Evolutionary conservation across 2,113 vertebrate genomes (phyloP).

Genomic region (Microcebus murinus): DNA sequence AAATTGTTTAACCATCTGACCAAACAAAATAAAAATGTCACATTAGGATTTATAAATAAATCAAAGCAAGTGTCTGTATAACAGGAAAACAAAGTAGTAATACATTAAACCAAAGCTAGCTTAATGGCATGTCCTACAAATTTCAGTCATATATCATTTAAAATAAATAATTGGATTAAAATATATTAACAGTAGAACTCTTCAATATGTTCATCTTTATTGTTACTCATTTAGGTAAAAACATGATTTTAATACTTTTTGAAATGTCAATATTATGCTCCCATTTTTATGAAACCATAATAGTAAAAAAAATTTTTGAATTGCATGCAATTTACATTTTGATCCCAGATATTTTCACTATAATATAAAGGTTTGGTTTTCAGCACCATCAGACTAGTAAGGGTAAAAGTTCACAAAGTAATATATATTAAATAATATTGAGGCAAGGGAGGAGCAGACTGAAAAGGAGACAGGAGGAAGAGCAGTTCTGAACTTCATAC

Average conservation of each 20-base stretch:
- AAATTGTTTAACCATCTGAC: conserved; percentile 84
- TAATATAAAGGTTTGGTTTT: background rate
- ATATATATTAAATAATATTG: background rate
- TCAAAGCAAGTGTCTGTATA: conserved; percentile 81
- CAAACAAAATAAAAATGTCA: conserved; percentile 83
- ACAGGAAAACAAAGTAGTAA: conserved; percentile 89
- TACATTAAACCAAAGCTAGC: conserved; percentile 85
- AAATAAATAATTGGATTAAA: background rate
- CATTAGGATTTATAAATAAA: conserved; percentile 84
- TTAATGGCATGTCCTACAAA: conserved; percentile 66
- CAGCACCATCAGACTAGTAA: background rate
- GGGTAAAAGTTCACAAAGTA: background rate
- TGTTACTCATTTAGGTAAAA: background rate
- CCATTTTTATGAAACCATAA: background rate
- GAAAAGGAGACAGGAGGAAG: background rate
- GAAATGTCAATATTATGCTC: background rate
- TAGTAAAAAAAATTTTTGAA: background rate
- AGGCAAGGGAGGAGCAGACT: background rate
- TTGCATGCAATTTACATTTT: background rate
- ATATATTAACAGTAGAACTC: background rate
- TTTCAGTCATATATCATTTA: background rate
- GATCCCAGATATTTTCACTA: background rate
- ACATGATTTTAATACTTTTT: background rate
- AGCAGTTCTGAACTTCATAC: background rate
- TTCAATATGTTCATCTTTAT: background rate